Evolutionary conservation across 2,888 invertebrate genomes (phyloP).

Genomic region (Rotaria sp.): DNA sequence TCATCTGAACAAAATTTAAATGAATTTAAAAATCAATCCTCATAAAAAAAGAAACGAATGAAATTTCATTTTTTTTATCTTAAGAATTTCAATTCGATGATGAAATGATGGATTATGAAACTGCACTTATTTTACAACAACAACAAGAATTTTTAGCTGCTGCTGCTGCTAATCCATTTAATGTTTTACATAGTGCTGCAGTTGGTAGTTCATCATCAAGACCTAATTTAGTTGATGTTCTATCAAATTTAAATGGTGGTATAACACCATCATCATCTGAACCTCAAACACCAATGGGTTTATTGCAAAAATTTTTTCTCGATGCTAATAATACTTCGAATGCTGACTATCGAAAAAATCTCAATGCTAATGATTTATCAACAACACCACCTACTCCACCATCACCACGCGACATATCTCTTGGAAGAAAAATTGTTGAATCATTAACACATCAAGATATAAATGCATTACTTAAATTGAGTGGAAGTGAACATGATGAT

Average conservation of each 20-base stretch:
- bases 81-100: neutral
- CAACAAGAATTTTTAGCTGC: conserved; percentile 9
- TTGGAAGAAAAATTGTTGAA: neutral
- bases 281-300: neutral
- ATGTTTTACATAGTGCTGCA: conserved; percentile 5
- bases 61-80: neutral
- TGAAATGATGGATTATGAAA: conserved; percentile 23
- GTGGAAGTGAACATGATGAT: conserved; percentile 27
- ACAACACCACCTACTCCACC: neutral
- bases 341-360: neutral
- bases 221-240: conserved; percentile 9
- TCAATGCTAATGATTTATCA: neutral
- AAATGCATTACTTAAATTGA: neutral
- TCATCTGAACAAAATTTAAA: too few species aligned
- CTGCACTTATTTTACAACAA: neutral
- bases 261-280: neutral
- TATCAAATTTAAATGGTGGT: neutral
- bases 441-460: conserved; percentile 28
- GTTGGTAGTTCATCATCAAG: neutral
- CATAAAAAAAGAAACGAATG: too few species aligned
- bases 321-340: neutral
- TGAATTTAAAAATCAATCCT: too few species aligned
- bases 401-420: neutral
- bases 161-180: neutral
- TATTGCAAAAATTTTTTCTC: neutral